A percentile compares a stretch with the other conserved stretches of the same genome.
These are phyloP conservation scores for Dinomys branickii DNA, from an alignment of 2,113 vertebrate species.

Conservation along the genomic window DNA sequence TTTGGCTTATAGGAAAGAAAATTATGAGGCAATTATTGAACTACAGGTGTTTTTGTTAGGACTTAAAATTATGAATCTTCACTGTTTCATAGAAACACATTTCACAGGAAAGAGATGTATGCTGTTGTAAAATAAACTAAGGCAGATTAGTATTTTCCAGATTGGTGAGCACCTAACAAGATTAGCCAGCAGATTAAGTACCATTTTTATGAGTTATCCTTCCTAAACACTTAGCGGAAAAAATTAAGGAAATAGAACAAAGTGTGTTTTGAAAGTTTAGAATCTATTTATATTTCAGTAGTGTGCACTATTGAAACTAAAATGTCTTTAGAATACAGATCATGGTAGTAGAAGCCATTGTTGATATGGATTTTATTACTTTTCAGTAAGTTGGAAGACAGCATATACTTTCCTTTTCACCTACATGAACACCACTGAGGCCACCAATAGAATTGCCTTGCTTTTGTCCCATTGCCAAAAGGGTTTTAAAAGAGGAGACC, in stretches of 20 bases:
- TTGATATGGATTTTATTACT: background rate
- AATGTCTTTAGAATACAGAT: conserved; percentile 41
- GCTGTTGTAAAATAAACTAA: conserved; percentile 46
- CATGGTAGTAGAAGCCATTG: background rate
- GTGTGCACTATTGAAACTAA: conserved; percentile 55
- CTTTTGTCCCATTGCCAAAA: conserved; percentile 17
- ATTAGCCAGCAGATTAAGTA: conserved; percentile 35
- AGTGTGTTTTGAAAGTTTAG: conserved; percentile 41
- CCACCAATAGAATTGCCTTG: background rate
- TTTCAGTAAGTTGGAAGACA: conserved; percentile 11
- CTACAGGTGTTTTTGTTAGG: background rate
- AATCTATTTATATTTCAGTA: conserved; percentile 35
- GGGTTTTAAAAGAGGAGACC: background rate
- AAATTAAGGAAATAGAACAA: conserved; percentile 4
- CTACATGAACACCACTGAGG: background rate
- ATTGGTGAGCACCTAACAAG: conserved; percentile 15
- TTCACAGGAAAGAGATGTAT: conserved; percentile 19
- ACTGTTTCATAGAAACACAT: conserved; percentile 36
- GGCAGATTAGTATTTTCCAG: conserved; percentile 23
- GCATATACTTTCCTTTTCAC: conserved; percentile 25
- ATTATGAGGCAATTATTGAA: background rate
- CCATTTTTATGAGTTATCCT: conserved; percentile 34
- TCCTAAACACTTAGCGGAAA: conserved; percentile 24
- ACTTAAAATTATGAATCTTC: conserved; percentile 37
- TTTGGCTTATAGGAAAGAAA: conserved; percentile 11